Conservation (phyloP, 1,140 invertebrate species). For the Drosophila mauritiana region DNA sequence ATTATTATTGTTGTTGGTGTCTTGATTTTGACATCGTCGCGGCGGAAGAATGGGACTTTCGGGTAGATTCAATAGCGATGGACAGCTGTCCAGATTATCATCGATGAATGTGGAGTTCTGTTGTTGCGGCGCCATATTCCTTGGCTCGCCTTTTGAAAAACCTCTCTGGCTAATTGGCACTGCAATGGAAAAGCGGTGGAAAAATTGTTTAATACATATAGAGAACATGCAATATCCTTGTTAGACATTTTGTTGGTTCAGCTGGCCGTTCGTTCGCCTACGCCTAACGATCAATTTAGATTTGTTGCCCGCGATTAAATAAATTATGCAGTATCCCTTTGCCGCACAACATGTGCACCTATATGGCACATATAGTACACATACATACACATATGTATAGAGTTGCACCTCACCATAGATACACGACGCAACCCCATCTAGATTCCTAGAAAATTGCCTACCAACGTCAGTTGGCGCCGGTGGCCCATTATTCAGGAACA, state of each 20-base stretch:
- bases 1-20: slow-evolving; percentile 56
- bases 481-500: slow-evolving; percentile 57
- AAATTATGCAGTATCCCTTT: slow-evolving; percentile 74
- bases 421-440: slow-evolving; percentile 35
- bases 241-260: slow-evolving; percentile 48
- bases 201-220: slow-evolving; percentile 14
- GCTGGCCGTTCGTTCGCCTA: slow-evolving; percentile 43
- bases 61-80: slow-evolving; percentile 75
- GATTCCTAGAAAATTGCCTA: slow-evolving; percentile 59
- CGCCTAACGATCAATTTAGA: slow-evolving; percentile 82
- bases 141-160: slow-evolving; percentile 14
- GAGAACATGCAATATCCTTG: slow-evolving; percentile 63
- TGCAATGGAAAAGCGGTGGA: slow-evolving; percentile 43
- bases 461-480: slow-evolving; percentile 52
- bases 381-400: slow-evolving; percentile 3
- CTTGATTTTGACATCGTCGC: slow-evolving; percentile 61
- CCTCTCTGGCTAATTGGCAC: slow-evolving; percentile 63
- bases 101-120: slow-evolving; percentile 83
- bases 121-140: slow-evolving; percentile 58
- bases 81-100: slow-evolving; percentile 75
- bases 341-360: slow-evolving; percentile 1
- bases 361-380: background rate
- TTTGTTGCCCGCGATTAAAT: slow-evolving; percentile 82
- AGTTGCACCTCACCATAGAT: slow-evolving; percentile 17
- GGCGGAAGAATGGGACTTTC: slow-evolving; percentile 78